phyloP scores from a whole-genome alignment of 2,888 invertebrate species.

The Mythimna lalbum region DNA sequence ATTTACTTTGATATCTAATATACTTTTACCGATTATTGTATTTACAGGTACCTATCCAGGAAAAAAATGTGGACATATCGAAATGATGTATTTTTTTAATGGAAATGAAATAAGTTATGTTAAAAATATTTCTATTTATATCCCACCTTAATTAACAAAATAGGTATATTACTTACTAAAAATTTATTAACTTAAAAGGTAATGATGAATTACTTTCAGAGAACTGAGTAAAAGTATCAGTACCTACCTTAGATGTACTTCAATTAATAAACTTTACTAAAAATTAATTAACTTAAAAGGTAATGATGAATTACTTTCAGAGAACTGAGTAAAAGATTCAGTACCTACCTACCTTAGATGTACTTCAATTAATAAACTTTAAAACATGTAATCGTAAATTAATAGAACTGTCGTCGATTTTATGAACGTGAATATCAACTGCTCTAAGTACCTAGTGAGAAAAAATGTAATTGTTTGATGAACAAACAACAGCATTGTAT shows the following conservation, averaged over 20 bases:
- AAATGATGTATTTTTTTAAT: neutral
- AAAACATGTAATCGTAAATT: constrained; percentile 4
- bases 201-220: no score
- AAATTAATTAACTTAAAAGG: no score
- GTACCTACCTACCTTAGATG: neutral
- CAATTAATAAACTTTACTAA: constrained; percentile 8
- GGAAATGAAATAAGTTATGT: neutral
- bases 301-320: no score
- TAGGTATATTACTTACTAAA: no score
- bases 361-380: constrained; percentile 9
- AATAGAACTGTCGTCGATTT: neutral
- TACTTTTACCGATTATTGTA: no score
- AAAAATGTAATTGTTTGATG: constrained; percentile 18
- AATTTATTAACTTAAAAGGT: no score
- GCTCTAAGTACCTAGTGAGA: neutral
- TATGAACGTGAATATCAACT: constrained; percentile 17
- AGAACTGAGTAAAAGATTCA: no score
- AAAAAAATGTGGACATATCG: neutral
- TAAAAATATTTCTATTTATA: neutral
- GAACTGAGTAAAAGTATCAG: no score
- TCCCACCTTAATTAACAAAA: neutral
- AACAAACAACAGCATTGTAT: constrained; percentile 2
- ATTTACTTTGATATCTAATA: no score
- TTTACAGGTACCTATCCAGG: constrained; percentile 15
- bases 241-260: neutral